Evolutionary conservation across 2,113 vertebrate species (phyloP).

Genomic region (Steatornis caripensis): DNA sequence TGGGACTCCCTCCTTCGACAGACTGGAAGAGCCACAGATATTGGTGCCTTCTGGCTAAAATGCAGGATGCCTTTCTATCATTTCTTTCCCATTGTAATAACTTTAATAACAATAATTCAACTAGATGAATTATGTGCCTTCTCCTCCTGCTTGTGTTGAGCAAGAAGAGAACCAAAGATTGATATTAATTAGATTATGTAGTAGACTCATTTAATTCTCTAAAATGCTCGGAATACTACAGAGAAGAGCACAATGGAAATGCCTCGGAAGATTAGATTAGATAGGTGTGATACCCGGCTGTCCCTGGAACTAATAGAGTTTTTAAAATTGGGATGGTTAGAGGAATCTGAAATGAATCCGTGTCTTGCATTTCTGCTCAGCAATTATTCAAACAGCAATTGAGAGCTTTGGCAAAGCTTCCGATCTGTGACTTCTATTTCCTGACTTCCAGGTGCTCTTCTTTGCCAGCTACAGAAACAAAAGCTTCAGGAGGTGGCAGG

Average conservation of each 20-base stretch:
- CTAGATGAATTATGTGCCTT: neutral
- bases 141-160: neutral
- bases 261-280: neutral
- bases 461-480: neutral
- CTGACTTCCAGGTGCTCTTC: neutral
- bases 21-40: neutral
- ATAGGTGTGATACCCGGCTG: neutral
- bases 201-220: conserved; percentile 6
- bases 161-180: neutral
- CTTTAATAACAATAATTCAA: conserved; percentile 10
- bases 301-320: neutral
- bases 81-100: neutral
- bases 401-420: neutral
- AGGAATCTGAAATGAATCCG: neutral
- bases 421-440: rapidly evolving
- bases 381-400: neutral
- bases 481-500: neutral
- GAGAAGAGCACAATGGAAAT: neutral
- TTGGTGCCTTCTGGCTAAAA: neutral
- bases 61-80: neutral
- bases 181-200: neutral
- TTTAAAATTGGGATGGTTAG: neutral
- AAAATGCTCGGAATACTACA: neutral
- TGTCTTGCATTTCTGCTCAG: neutral
- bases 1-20: neutral